Conservation (phyloP, 1,140 invertebrate genomes). For the Pseudomyrmex concolor region DNA sequence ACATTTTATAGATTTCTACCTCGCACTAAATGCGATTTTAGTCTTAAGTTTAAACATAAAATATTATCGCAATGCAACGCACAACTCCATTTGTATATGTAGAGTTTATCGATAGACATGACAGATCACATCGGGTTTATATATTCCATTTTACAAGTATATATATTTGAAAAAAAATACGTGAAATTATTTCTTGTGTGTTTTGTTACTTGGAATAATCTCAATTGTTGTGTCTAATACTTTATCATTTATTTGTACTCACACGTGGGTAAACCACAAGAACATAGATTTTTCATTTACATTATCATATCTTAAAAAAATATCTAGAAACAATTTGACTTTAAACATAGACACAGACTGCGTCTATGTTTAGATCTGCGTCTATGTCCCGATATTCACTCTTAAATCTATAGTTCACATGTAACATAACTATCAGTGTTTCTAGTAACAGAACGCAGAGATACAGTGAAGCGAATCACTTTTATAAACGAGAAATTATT, state of each 20-base stretch:
- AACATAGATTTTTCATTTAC: no score
- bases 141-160: not conserved
- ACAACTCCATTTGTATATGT: not conserved
- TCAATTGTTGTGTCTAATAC: not conserved
- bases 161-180: not conserved
- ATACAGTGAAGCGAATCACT: not conserved
- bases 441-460: no score
- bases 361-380: no score
- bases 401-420: no score
- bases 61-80: not conserved
- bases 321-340: no score
- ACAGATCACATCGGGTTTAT: conserved; percentile 11
- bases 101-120: not conserved
- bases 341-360: no score
- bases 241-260: not conserved
- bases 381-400: no score
- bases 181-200: not conserved
- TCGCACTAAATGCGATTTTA: no score
- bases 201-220: conserved; percentile 4
- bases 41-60: not conserved
- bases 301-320: no score
- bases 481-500: not conserved
- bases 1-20: no score
- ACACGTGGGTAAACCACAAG: no score
- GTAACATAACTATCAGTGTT: no score